Evolutionary conservation across 2,888 invertebrate species (phyloP).

Genomic region (Carterocephalus palaemon): DNA sequence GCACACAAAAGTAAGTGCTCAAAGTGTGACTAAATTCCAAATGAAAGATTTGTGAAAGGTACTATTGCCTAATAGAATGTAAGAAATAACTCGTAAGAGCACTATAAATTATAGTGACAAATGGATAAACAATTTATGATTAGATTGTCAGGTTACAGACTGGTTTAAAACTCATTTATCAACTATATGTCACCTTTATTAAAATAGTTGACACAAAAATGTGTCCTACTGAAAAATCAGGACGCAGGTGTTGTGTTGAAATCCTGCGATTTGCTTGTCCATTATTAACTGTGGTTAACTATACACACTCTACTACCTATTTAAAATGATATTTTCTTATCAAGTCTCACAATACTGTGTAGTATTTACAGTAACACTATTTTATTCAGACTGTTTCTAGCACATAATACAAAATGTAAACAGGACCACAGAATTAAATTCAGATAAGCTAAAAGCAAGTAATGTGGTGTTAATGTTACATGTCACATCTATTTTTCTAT

Average conservation of each 20-base stretch:
- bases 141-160: neutral
- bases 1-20: constrained; percentile 9
- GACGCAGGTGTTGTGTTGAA: neutral
- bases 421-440: constrained; percentile 52
- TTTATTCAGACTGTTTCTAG: constrained; percentile 37
- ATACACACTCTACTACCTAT: constrained; percentile 63
- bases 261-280: neutral
- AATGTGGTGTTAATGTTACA: constrained; percentile 54
- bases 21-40: constrained; percentile 14
- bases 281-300: constrained; percentile 38
- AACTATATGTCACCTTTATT: constrained; percentile 16
- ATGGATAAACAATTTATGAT: neutral
- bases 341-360: constrained; percentile 44
- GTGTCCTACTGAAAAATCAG: constrained; percentile 10
- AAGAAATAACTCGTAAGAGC: constrained; percentile 3
- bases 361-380: constrained; percentile 50
- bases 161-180: constrained; percentile 5
- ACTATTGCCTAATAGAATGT: constrained; percentile 2
- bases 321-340: constrained; percentile 62
- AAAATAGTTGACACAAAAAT: no score
- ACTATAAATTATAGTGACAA: constrained; percentile 4
- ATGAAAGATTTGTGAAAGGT: constrained; percentile 9
- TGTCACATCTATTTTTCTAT: constrained; percentile 72
- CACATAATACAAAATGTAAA: constrained; percentile 38
- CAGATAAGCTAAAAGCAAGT: constrained; percentile 31